Percentiles rank a stretch among this genome's conserved stretches.
Conservation (phyloP, 1,140 invertebrate species). For the Tachypleus tridentatus region DNA sequence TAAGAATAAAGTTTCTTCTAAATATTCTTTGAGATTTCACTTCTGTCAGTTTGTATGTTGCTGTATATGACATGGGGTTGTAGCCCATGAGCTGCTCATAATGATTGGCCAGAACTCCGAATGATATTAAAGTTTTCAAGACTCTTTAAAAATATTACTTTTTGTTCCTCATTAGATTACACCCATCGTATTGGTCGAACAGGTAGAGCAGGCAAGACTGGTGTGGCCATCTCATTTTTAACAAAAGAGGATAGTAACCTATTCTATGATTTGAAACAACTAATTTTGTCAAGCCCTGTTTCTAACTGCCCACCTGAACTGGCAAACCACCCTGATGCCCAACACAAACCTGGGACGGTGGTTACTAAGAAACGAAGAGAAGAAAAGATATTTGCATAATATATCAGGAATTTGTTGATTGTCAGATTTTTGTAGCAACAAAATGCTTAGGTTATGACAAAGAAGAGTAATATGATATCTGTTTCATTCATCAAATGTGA, state of each 20-base stretch:
- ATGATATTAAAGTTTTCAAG: too few relatives aligned
- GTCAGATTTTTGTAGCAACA: neutral
- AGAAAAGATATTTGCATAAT: constrained; percentile 48
- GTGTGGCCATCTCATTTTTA: constrained; percentile 88
- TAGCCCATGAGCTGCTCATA: too few relatives aligned
- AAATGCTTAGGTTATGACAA: neutral
- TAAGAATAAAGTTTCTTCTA: too few relatives aligned
- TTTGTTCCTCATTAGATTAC: constrained; percentile 58
- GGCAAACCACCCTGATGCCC: constrained; percentile 95
- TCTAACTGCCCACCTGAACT: constrained; percentile 93
- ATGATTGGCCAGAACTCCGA: too few relatives aligned
- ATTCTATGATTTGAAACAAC: constrained; percentile 96
- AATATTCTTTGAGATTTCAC: too few relatives aligned
- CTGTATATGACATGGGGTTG: too few relatives aligned
- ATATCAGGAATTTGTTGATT: constrained; percentile 4
- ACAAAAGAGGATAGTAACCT: constrained; percentile 92
- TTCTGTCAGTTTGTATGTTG: too few relatives aligned
- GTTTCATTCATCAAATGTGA: too few relatives aligned
- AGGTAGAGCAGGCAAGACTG: constrained; percentile 94
- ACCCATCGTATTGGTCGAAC: constrained; percentile 99
- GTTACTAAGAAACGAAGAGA: constrained; percentile 86
- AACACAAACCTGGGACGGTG: constrained; percentile 92
- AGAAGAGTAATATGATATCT: too few relatives aligned
- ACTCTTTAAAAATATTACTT: neutral
- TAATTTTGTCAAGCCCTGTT: constrained; percentile 75